A percentile compares a stretch with the other conserved stretches of the same genome.
Evolutionary conservation across 2,113 vertebrate genomes (phyloP).

Genomic region (Heterocephalus glaber): DNA sequence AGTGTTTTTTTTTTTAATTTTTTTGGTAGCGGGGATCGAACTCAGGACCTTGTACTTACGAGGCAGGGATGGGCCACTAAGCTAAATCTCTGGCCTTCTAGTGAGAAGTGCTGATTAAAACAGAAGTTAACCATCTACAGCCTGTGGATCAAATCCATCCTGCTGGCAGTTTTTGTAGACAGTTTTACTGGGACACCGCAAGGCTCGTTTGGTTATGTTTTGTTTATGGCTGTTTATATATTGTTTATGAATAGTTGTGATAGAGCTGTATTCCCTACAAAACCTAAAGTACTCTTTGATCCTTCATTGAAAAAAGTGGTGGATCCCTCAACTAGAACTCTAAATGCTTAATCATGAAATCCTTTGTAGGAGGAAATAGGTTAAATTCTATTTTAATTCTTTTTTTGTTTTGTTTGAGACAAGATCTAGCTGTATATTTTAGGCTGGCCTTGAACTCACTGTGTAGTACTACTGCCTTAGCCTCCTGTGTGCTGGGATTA

Average conservation of each 20-base stretch:
- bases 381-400: conserved; percentile 45
- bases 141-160: neutral
- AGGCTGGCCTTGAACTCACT: too few species aligned
- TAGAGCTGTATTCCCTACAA: neutral
- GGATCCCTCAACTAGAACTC: neutral
- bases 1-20: neutral
- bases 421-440: too few species aligned
- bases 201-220: neutral
- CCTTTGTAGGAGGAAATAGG: conserved; percentile 9
- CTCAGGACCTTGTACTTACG: too few species aligned
- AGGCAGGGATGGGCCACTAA: too few species aligned
- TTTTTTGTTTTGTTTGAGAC: too few species aligned
- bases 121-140: neutral
- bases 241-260: neutral
- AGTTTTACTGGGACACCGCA: neutral
- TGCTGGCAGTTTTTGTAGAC: neutral
- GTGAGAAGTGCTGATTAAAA: conserved; percentile 35
- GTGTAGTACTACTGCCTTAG: too few species aligned
- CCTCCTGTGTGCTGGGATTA: too few species aligned
- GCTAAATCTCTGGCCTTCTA: neutral
- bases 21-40: too few species aligned
- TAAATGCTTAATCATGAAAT: neutral
- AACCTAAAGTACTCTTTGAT: neutral
- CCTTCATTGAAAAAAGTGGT: neutral
- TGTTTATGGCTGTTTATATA: neutral